Evolutionary conservation across 2,113 vertebrate species (phyloP).

Genomic region (Percina caprodes): DNA sequence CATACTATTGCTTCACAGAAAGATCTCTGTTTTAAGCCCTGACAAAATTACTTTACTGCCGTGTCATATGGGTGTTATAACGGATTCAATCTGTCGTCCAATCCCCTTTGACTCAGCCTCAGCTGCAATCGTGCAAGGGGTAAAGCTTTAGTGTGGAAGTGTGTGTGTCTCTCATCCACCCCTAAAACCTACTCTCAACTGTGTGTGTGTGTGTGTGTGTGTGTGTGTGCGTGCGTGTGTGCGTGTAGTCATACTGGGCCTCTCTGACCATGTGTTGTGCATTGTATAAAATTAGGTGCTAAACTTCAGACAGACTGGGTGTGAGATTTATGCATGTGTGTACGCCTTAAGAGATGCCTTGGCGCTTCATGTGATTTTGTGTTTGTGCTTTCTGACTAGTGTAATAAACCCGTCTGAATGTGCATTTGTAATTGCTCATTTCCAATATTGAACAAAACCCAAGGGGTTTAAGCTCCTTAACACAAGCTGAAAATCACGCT

Average conservation of each 20-base stretch:
- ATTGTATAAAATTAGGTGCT: background rate
- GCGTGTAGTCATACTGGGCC: background rate
- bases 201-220: background rate
- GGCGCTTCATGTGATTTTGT: slow-evolving; percentile 5
- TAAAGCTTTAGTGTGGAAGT: slow-evolving; percentile 8
- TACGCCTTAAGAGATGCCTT: background rate
- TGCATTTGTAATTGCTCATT: slow-evolving; percentile 9
- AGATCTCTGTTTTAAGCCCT: slow-evolving; percentile 25
- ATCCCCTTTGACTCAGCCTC: slow-evolving; percentile 50
- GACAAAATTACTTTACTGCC: slow-evolving; percentile 42
- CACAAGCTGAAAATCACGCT: slow-evolving; percentile 34
- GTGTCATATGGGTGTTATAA: slow-evolving; percentile 53
- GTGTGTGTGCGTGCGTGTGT: background rate
- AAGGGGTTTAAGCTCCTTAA: slow-evolving; percentile 11
- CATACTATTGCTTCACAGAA: background rate
- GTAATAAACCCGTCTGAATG: slow-evolving; percentile 22
- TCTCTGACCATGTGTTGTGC: background rate
- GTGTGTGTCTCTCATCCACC: slow-evolving; percentile 14
- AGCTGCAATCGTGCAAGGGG: slow-evolving; percentile 31
- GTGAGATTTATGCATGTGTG: background rate
- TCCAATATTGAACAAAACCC: slow-evolving; percentile 39
- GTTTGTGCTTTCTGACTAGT: slow-evolving; percentile 10
- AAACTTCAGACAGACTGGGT: background rate
- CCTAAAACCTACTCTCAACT: slow-evolving; percentile 27
- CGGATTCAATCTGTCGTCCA: slow-evolving; percentile 47